These are phyloP conservation scores for Adelognathus sp. DNA, from an alignment of 2,888 invertebrate genomes.

Conservation along the genomic window DNA sequence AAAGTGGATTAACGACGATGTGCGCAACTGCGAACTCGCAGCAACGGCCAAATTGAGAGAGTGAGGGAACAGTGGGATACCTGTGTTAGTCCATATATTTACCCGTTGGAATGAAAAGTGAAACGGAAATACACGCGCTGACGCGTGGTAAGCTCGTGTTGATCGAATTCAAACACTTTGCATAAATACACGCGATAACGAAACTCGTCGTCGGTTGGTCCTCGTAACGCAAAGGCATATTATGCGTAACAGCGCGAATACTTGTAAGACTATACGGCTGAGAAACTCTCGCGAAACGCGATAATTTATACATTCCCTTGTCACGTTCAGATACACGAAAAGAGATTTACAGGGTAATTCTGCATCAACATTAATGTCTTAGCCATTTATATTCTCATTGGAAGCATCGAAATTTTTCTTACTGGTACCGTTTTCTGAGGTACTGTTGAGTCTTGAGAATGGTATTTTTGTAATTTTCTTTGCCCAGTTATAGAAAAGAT, in stretches of 20 bases:
- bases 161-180: constrained; percentile 72
- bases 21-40: neutral
- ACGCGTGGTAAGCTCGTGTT: constrained; percentile 52
- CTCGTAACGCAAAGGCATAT: constrained; percentile 58
- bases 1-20: constrained; percentile 29
- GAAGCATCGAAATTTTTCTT: no score
- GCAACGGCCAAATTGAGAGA: neutral
- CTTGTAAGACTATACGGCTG: constrained; percentile 22
- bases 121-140: constrained; percentile 25
- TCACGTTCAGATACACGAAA: neutral
- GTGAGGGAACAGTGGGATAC: neutral
- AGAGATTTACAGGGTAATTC: no score
- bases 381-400: no score
- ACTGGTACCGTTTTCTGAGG: no score
- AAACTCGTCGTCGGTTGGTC: neutral
- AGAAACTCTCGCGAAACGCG: constrained; percentile 47
- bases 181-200: constrained; percentile 69
- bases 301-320: constrained; percentile 54
- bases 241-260: constrained; percentile 45
- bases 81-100: neutral
- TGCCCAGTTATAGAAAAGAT: no score
- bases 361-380: no score
- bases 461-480: no score
- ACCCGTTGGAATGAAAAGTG: neutral
- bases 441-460: no score